These are phyloP conservation scores for Plectus sambesii DNA, from an alignment of 1,140 invertebrate species.

Conservation along the genomic window DNA sequence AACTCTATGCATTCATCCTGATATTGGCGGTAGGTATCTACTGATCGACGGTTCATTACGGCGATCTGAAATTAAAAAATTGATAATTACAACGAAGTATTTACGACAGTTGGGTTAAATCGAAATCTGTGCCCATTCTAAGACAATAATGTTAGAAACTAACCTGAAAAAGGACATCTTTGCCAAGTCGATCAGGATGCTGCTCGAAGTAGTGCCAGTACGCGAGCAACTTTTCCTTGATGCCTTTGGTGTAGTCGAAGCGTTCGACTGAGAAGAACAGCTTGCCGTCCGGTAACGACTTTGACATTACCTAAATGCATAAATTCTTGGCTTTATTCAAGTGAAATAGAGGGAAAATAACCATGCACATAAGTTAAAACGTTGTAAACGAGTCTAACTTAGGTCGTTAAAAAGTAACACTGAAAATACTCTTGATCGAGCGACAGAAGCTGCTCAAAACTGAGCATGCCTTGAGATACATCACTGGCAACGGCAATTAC, in stretches of 20 bases:
- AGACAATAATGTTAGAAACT: no score
- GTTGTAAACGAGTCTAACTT: no score
- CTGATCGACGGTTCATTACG: slow-evolving; percentile 40
- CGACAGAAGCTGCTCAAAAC: no score
- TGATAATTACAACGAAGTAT: neutral
- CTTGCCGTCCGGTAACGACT: slow-evolving; percentile 31
- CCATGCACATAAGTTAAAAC: no score
- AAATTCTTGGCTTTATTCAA: no score
- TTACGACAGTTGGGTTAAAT: slow-evolving; percentile 1
- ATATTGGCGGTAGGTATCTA: slow-evolving; percentile 36
- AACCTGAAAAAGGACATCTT: slow-evolving; percentile 41
- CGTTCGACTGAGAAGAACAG: slow-evolving; percentile 45
- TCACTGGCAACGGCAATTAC: no score
- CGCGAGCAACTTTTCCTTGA: slow-evolving; percentile 38
- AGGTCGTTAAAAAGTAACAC: no score
- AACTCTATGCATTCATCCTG: slow-evolving; percentile 41
- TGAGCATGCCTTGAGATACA: no score
- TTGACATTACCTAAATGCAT: no score
- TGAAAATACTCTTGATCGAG: no score
- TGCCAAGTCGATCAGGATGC: slow-evolving; percentile 40
- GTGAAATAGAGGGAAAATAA: no score
- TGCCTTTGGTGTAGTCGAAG: slow-evolving; percentile 45
- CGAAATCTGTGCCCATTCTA: no score
- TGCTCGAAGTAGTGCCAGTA: slow-evolving; percentile 39
- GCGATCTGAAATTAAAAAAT: slow-evolving; percentile 28